These are phyloP conservation scores for Zingel zingel DNA, from an alignment of 2,113 vertebrate species.

Conservation along the genomic window DNA sequence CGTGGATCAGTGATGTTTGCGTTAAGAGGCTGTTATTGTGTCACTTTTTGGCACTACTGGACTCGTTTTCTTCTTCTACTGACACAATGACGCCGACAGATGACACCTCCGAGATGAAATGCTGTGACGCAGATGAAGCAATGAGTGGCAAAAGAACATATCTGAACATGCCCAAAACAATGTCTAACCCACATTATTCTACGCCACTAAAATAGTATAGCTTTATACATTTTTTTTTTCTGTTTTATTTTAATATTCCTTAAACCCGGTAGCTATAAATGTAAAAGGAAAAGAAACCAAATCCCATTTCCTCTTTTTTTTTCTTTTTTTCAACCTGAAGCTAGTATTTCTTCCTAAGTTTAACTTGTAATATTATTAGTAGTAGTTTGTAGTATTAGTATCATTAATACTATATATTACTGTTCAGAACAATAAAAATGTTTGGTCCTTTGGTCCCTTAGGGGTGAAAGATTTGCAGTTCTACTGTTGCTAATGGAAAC, in stretches of 20 bases:
- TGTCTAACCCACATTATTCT: constrained; percentile 84
- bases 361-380: constrained; percentile 85
- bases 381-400: constrained; percentile 87
- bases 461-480: constrained; percentile 87
- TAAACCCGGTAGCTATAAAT: constrained; percentile 87
- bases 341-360: constrained; percentile 84
- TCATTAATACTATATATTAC: constrained; percentile 87
- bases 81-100: constrained; percentile 55
- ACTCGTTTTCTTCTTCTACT: constrained; percentile 33
- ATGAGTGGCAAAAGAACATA: constrained; percentile 62
- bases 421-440: constrained; percentile 88
- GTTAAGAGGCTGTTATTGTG: constrained; percentile 33
- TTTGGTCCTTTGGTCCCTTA: constrained; percentile 90
- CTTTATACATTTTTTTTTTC: constrained; percentile 77
- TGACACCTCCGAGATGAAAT: constrained; percentile 70
- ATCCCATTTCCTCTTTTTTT: constrained; percentile 72
- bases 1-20: constrained; percentile 1
- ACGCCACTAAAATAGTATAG: constrained; percentile 87
- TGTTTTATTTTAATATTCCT: constrained; percentile 83
- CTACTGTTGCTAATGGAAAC: constrained; percentile 86
- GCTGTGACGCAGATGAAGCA: constrained; percentile 55
- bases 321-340: constrained; percentile 84
- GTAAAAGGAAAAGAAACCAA: constrained; percentile 83
- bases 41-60: constrained; percentile 66
- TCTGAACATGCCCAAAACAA: constrained; percentile 83